Percentiles rank a stretch among this genome's conserved stretches.
Evolutionary conservation across 1,140 invertebrate genomes (phyloP).

Genomic region (Apis dorsata): DNA sequence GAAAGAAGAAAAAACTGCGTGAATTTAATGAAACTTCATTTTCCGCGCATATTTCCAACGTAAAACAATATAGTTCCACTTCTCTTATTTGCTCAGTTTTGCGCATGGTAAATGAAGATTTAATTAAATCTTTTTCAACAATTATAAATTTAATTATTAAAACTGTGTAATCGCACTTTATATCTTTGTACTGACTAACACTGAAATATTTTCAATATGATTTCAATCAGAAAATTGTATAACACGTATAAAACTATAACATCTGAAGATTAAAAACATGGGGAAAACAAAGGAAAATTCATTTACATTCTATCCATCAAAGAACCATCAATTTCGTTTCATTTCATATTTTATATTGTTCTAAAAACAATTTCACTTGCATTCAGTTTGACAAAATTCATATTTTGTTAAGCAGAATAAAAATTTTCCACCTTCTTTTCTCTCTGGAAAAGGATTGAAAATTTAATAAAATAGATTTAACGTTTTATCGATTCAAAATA

Average conservation of each 20-base stretch:
- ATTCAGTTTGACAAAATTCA: neutral
- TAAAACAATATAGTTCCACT: neutral
- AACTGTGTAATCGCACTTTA: neutral
- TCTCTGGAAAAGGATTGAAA: neutral
- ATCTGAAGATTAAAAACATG: neutral
- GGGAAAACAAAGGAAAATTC: neutral
- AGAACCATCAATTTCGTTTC: neutral
- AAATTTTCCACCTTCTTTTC: too few species aligned
- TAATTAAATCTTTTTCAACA: neutral
- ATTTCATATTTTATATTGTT: neutral
- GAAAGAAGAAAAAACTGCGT: neutral
- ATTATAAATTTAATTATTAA: neutral
- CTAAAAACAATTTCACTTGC: too few species aligned
- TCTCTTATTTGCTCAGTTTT: neutral
- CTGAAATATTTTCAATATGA: neutral
- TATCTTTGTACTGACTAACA: neutral
- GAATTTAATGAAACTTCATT: neutral
- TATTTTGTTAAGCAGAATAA: neutral
- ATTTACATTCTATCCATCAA: neutral
- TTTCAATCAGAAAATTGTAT: neutral
- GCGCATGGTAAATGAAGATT: neutral
- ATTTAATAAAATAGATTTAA: conserved; percentile 3
- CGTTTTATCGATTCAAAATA: neutral
- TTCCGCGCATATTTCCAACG: neutral
- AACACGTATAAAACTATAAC: neutral